A percentile compares a stretch with the other conserved stretches of the same genome.
Evolutionary conservation across 2,113 vertebrate genomes (phyloP).

Genomic region (Cyphomyrus plagiostoma): DNA sequence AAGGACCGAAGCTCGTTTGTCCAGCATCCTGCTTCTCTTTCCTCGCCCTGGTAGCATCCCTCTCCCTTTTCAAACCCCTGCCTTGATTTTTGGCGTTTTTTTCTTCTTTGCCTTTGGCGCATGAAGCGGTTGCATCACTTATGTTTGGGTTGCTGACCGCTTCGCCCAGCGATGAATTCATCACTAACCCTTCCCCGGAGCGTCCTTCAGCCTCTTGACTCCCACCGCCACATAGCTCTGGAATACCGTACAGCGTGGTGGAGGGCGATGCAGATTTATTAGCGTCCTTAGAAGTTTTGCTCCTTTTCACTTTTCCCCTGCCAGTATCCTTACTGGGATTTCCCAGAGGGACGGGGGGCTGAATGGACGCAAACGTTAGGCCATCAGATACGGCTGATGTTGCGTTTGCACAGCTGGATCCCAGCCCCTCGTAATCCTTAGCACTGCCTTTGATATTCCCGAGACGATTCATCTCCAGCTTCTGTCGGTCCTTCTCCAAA

Average conservation of each 20-base stretch:
- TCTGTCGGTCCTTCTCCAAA: constrained; percentile 88
- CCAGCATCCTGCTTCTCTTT: constrained; percentile 76
- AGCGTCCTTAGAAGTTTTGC: constrained; percentile 81
- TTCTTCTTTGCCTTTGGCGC: constrained; percentile 83
- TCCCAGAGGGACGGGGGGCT: constrained; percentile 77
- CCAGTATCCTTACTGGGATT: constrained; percentile 83
- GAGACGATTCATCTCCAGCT: constrained; percentile 89
- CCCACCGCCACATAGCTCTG: constrained; percentile 76
- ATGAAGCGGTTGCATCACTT: constrained; percentile 57
- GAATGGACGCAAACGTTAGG: constrained; percentile 80
- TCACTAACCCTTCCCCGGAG: constrained; percentile 74
- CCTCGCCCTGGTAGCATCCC: constrained; percentile 70
- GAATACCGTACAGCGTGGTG: constrained; percentile 72
- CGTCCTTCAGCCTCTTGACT: constrained; percentile 88
- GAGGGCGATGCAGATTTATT: constrained; percentile 77
- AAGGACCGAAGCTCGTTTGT: constrained; percentile 61
- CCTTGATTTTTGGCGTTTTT: constrained; percentile 76
- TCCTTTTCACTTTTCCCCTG: constrained; percentile 88
- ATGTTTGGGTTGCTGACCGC: constrained; percentile 57
- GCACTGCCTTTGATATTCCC: constrained; percentile 63
- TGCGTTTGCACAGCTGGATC: constrained; percentile 67
- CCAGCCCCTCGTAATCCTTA: constrained; percentile 77
- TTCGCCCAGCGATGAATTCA: constrained; percentile 70
- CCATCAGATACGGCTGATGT: constrained; percentile 75
- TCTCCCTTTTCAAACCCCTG: constrained; percentile 82